Conservation (phyloP, 2,797 vertebrate genomes). For the Hylomyscus alleni region DNA sequence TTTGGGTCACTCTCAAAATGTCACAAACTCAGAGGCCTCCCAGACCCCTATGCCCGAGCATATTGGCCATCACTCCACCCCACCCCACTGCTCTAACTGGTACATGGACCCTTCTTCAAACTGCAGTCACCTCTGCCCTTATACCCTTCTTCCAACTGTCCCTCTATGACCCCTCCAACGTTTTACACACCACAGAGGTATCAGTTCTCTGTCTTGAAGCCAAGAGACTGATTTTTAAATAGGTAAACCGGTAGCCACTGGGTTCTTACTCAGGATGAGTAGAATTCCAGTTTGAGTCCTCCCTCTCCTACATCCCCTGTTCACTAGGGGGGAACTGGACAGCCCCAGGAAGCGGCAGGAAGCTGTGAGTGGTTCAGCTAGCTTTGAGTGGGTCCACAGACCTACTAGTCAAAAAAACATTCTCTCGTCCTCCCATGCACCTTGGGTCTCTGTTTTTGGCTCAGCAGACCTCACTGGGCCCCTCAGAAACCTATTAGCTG, state of each 20-base stretch:
- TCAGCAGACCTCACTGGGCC: neutral
- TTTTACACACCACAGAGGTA: neutral
- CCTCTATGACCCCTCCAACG: neutral
- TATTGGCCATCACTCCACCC: neutral
- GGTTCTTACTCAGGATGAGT: neutral
- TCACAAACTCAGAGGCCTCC: neutral
- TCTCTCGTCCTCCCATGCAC: neutral
- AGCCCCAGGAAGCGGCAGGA: neutral
- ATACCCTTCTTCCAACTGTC: neutral
- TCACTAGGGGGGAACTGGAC: neutral
- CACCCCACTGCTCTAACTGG: neutral
- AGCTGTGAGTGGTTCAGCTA: neutral
- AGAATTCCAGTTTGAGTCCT: neutral
- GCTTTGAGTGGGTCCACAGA: neutral
- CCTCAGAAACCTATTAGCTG: neutral
- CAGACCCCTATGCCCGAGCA: neutral
- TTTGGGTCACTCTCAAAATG: constrained; percentile 4
- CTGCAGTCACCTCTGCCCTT: neutral
- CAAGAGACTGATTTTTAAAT: constrained; percentile 47
- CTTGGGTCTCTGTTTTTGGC: neutral
- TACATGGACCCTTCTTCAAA: neutral
- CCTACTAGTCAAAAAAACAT: neutral
- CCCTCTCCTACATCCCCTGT: neutral
- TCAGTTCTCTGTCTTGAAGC: constrained; percentile 5
- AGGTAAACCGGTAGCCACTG: neutral